These are phyloP conservation scores for Scopus umbretta DNA, from an alignment of 2,113 vertebrate species.

Conservation along the genomic window DNA sequence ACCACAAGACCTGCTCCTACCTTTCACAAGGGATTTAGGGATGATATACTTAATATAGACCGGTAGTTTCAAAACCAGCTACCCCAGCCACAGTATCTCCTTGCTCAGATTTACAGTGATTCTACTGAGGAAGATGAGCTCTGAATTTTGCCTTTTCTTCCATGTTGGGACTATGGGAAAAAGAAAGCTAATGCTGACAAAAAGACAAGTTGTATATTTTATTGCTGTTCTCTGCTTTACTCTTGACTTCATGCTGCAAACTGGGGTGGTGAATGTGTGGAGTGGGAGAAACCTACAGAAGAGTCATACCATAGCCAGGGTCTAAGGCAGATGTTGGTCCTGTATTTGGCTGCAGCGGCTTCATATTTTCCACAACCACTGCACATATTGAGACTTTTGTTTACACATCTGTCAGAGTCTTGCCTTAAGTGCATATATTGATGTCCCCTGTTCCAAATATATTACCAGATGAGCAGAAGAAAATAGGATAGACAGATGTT, in stretches of 20 bases:
- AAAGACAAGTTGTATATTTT: background rate
- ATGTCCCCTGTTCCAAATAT: background rate
- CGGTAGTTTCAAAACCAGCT: background rate
- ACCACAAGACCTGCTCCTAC: background rate
- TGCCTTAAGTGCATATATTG: background rate
- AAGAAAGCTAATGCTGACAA: background rate
- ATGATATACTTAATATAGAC: background rate
- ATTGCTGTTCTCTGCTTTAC: background rate
- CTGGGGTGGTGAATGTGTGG: background rate
- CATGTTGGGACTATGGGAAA: background rate
- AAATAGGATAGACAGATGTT: constrained; percentile 21
- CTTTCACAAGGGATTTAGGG: background rate
- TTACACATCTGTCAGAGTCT: background rate
- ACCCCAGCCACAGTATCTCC: background rate
- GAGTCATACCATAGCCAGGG: background rate
- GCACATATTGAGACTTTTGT: background rate
- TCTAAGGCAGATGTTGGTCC: background rate
- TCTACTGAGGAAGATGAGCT: background rate
- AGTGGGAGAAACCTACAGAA: background rate
- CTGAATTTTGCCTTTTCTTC: background rate
- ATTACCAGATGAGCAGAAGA: background rate
- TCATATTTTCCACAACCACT: background rate
- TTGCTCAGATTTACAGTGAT: background rate
- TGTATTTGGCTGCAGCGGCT: background rate
- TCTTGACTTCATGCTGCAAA: background rate